Percentiles rank a stretch among this genome's conserved stretches.
Evolutionary conservation across 2,113 vertebrate species (phyloP).

Genomic region (Bujurquina vittata): DNA sequence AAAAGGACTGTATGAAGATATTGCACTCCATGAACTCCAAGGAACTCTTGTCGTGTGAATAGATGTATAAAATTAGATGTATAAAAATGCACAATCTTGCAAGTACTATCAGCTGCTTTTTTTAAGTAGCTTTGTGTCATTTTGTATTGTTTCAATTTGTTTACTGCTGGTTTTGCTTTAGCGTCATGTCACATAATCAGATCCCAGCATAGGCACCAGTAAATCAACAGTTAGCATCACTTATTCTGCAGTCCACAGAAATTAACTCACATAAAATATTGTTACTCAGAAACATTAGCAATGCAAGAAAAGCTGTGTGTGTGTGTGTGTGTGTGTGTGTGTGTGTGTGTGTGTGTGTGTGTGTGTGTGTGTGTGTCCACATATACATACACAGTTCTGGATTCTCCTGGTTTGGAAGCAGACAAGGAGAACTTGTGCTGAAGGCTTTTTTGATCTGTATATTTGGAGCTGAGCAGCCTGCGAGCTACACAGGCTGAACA

Average conservation of each 20-base stretch:
- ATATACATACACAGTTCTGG: neutral
- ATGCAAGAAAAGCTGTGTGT: constrained; percentile 32
- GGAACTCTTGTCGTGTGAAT: neutral
- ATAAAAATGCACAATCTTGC: neutral
- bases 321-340: neutral
- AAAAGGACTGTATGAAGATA: neutral
- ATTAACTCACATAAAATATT: constrained; percentile 18
- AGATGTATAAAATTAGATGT: constrained; percentile 2
- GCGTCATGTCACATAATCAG: neutral
- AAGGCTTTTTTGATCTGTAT: constrained; percentile 53
- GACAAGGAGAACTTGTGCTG: constrained; percentile 71
- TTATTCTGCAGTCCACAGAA: neutral
- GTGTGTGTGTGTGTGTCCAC: neutral
- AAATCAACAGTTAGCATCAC: neutral
- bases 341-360: neutral
- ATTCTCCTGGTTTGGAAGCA: constrained; percentile 9
- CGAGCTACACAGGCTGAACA: constrained; percentile 53
- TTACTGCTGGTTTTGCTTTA: neutral
- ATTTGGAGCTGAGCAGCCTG: constrained; percentile 56
- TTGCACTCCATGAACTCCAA: neutral
- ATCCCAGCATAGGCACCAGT: neutral
- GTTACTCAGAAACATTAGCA: constrained; percentile 50
- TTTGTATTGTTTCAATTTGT: neutral
- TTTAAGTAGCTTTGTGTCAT: constrained; percentile 3
- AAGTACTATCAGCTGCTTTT: neutral